Conservation (phyloP, 2,113 vertebrate species). For the Diphyllodes magnificus region DNA sequence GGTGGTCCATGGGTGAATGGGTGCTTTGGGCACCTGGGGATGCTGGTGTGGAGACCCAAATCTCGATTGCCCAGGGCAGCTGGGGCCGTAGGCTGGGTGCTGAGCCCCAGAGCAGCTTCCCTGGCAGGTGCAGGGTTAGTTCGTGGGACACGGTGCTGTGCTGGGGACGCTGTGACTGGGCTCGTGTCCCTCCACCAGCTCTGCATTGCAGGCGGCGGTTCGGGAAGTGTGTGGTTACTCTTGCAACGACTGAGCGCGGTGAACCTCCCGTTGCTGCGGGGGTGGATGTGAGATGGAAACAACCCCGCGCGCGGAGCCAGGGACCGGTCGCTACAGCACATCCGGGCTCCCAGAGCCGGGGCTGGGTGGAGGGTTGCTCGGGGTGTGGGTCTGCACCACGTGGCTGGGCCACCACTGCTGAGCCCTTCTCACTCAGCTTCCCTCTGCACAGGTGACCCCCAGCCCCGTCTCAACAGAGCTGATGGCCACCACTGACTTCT, state of each 20-base stretch:
- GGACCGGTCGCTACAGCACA: rapidly evolving
- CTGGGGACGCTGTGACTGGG: rapidly evolving
- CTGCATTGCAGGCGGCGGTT: not conserved
- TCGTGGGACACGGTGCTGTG: rapidly evolving
- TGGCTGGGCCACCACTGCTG: rapidly evolving
- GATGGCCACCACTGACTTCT: conserved; percentile 3
- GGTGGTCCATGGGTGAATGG: rapidly evolving
- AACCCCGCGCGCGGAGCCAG: rapidly evolving
- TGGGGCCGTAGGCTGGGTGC: not conserved
- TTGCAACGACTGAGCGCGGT: not conserved
- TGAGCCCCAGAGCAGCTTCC: not conserved
- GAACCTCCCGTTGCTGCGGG: rapidly evolving
- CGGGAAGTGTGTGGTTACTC: rapidly evolving
- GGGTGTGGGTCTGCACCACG: rapidly evolving
- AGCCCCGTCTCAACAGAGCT: not conserved
- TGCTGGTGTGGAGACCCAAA: not conserved
- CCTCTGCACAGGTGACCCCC: not conserved
- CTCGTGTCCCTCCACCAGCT: not conserved
- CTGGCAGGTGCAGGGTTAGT: rapidly evolving
- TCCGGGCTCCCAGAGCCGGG: rapidly evolving
- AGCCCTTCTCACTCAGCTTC: not conserved
- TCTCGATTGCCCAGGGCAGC: rapidly evolving
- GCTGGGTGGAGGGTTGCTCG: not conserved
- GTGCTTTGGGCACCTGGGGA: not conserved
- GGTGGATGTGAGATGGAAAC: not conserved